Base-by-base conservation (phyloP, 2,888 invertebrate genomes). In the Andrena trimmerana region DNA sequence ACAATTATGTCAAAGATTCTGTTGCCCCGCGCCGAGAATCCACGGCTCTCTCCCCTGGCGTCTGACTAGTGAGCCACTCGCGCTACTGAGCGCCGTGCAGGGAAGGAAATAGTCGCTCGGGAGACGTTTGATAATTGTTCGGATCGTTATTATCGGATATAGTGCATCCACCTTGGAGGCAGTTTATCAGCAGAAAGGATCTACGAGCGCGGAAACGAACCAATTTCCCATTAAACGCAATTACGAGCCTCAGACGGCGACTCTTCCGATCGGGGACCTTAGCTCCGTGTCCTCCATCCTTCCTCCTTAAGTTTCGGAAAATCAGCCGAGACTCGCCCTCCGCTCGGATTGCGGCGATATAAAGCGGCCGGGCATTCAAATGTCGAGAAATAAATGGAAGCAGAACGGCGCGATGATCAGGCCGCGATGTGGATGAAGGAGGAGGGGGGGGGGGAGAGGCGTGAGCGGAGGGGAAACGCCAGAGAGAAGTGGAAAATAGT, bases 361-460 rank as follows among this genome's bases (percentile, higher is more conserved):
- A 63, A 57, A 57, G 60, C 67, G 67, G 59, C 70, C 31, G 69
- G 54, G 10, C 74, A 54, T 77, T 82, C 76, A 54, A 77, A 81
- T 79, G 71, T 73, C 80, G 88, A 82, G 65, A 84, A 86, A 87
- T 88, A 87, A 87, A 87, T 87, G 81, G 80, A 80, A 65, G 80
- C 76, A 13, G 78, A 71, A 27, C 57, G 66, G 57, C 54, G 54
- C 73, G 63, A 67, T 78, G 79, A 85, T 79, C 63, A 76, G 57
- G 62, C 68, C 63, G 70, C 73, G 72, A 86, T 81, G 77, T 72
- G 70, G 77, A 81, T 76, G 82, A 75, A 78, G 31, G n/a, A n/a
- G n/a, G n/a, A 20, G 27, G 27, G 27, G 27, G 27, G 27, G 27
- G 1, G 27, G 27, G 27, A 20, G 59, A 29, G 74, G 71, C 69